Evolutionary conservation across 2,797 vertebrate species (phyloP).

Genomic region (Syngnathus acus): DNA sequence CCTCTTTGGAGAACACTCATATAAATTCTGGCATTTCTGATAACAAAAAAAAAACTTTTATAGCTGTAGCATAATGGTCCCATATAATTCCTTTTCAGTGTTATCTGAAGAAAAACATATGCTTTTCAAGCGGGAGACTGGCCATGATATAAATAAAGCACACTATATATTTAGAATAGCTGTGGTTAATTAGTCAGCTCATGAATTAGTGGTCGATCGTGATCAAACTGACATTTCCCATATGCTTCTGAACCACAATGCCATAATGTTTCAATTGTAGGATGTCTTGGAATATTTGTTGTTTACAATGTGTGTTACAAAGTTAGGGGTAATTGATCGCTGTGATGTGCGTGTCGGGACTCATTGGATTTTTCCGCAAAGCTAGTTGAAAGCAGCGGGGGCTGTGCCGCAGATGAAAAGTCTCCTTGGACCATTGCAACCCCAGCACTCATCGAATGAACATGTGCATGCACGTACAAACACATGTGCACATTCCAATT

Average conservation of each 20-base stretch:
- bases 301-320: constrained; percentile 65
- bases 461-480: constrained; percentile 17
- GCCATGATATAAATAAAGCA: constrained; percentile 54
- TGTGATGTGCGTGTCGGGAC: constrained; percentile 67
- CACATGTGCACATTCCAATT: constrained; percentile 28
- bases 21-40: constrained; percentile 32
- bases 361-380: constrained; percentile 66
- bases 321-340: constrained; percentile 68
- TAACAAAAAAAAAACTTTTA: constrained; percentile 41
- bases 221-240: constrained; percentile 61
- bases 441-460: constrained; percentile 27
- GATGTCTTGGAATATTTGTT: constrained; percentile 66
- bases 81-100: constrained; percentile 33
- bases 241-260: constrained; percentile 59
- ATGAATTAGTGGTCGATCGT: constrained; percentile 57
- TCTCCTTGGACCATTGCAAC: constrained; percentile 47
- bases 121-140: constrained; percentile 33
- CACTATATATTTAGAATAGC: constrained; percentile 64
- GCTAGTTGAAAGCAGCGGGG: constrained; percentile 48
- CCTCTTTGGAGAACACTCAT: constrained; percentile 41
- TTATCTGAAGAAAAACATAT: constrained; percentile 27
- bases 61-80: constrained; percentile 25
- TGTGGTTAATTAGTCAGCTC: constrained; percentile 63
- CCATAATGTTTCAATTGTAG: constrained; percentile 64
- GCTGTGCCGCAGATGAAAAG: constrained; percentile 62